Conservation (phyloP, 2,888 invertebrate genomes). For the Cephus runcator region DNA sequence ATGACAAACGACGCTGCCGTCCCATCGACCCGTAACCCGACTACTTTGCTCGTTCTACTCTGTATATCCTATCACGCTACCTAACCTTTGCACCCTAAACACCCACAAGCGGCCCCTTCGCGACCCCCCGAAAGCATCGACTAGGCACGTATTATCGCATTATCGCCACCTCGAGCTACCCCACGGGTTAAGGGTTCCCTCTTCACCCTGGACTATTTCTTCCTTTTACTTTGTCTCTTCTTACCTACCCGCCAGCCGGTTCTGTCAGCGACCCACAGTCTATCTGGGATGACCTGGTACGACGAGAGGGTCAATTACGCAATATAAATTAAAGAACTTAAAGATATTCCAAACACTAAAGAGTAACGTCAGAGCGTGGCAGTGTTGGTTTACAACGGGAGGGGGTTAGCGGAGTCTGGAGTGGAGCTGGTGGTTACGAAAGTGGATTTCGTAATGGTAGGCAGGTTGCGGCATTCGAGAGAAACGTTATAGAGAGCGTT, state of each 20-base stretch:
- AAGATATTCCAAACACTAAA: neutral
- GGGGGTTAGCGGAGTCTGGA: neutral
- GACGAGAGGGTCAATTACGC: neutral
- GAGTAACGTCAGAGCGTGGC: neutral
- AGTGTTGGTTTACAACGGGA: neutral
- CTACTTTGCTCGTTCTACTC: neutral
- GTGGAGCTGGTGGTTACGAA: neutral
- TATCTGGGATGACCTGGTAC: neutral
- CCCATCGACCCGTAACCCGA: slow-evolving; percentile 32
- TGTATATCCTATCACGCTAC: neutral
- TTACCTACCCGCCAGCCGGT: too few species aligned
- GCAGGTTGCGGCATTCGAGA: neutral
- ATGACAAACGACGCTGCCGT: slow-evolving; percentile 46
- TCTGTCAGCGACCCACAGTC: neutral
- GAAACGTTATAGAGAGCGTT: neutral
- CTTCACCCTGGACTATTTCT: neutral
- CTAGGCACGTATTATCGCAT: neutral
- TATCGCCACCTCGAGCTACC: neutral
- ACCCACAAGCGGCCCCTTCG: neutral
- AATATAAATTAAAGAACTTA: neutral
- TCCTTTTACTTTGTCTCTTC: neutral
- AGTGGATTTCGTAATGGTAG: neutral
- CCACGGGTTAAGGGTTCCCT: neutral
- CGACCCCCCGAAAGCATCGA: neutral
- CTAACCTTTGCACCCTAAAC: neutral